These are phyloP conservation scores for Aramus guarauna DNA, from an alignment of 2,113 vertebrate genomes.

Conservation along the genomic window DNA sequence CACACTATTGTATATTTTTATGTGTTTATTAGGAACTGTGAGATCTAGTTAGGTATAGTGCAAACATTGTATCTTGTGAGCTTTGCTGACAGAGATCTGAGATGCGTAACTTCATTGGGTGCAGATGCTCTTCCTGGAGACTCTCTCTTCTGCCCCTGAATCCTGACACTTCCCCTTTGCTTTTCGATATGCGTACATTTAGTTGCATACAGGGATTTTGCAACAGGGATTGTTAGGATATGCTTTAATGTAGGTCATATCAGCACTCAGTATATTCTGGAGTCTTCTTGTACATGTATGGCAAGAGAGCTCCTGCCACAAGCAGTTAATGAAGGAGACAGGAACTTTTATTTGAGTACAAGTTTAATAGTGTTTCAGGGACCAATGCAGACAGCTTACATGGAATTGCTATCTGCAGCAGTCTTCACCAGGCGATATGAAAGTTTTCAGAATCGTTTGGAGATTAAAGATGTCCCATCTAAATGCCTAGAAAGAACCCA, in stretches of 20 bases:
- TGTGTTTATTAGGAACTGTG: neutral
- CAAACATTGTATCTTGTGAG: slow-evolving; percentile 14
- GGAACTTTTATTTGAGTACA: neutral
- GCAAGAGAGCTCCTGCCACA: neutral
- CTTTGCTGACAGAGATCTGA: slow-evolving; percentile 1
- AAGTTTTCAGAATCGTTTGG: neutral
- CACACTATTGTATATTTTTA: neutral
- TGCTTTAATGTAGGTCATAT: neutral
- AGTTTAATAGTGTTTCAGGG: neutral
- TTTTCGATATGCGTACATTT: neutral
- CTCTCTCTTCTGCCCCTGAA: neutral
- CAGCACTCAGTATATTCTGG: neutral
- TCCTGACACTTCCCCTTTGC: neutral
- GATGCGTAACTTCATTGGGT: neutral
- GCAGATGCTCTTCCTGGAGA: neutral
- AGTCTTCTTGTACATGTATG: neutral
- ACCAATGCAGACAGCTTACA: neutral
- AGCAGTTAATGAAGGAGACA: neutral
- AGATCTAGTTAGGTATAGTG: slow-evolving; percentile 37
- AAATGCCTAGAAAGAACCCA: neutral
- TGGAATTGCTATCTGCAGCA: neutral
- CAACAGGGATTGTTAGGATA: neutral
- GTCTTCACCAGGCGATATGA: neutral
- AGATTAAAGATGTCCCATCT: neutral
- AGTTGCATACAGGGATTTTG: neutral